Evolutionary conservation across 2,888 invertebrate species (phyloP).

Genomic region (Aleiodes leptofemur): DNA sequence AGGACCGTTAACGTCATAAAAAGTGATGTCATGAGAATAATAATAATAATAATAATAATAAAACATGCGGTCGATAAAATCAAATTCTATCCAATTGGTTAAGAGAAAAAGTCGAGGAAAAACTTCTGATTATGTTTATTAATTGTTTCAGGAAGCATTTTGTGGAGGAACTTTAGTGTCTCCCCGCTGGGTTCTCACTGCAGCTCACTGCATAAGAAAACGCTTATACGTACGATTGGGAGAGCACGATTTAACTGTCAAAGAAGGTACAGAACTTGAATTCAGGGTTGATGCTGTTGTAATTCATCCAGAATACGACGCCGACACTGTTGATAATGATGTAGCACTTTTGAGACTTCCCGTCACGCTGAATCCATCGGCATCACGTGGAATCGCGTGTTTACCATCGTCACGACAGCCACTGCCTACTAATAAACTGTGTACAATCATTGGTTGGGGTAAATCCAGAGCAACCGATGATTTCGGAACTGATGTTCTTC

Average conservation of each 20-base stretch:
- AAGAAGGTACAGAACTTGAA: conserved; percentile 87
- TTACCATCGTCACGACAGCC: conserved; percentile 84
- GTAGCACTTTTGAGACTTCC: conserved; percentile 88
- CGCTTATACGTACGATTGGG: conserved; percentile 88
- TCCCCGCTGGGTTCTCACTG: conserved; percentile 90
- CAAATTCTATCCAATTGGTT: too few species aligned
- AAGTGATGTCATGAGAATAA: too few species aligned
- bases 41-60: too few species aligned
- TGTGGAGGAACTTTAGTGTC: conserved; percentile 92
- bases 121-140: too few species aligned
- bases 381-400: conserved; percentile 83
- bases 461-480: conserved; percentile 86
- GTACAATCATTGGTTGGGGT: conserved; percentile 96
- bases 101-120: too few species aligned
- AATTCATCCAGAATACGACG: conserved; percentile 90
- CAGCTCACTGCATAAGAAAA: conserved; percentile 90
- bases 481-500: conserved; percentile 88
- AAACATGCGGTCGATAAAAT: too few species aligned
- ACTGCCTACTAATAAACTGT: conserved; percentile 82
- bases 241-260: conserved; percentile 87
- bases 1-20: too few species aligned
- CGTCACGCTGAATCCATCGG: conserved; percentile 66
- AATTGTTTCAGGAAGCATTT: conserved; percentile 83
- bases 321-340: conserved; percentile 93
- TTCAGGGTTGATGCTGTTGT: conserved; percentile 84